Conservation (phyloP, 2,888 invertebrate genomes). For the Cephonodes hylas region DNA sequence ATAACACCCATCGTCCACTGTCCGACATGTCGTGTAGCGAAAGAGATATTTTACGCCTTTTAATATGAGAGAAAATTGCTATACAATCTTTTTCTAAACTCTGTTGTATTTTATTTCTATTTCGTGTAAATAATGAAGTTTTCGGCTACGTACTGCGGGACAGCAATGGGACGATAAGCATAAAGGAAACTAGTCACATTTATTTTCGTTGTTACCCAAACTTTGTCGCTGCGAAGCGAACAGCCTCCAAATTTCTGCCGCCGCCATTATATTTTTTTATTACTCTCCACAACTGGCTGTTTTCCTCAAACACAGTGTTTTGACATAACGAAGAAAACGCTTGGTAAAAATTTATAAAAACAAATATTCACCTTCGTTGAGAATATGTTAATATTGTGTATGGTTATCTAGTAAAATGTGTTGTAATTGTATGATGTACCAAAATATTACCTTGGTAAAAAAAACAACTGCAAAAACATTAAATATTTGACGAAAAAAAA, state of each 20-base stretch:
- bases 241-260: slow-evolving; percentile 82
- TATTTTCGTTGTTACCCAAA: slow-evolving; percentile 59
- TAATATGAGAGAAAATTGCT: no score
- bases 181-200: slow-evolving; percentile 55
- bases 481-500: neutral
- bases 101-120: neutral
- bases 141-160: neutral
- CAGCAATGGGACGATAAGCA: slow-evolving; percentile 8
- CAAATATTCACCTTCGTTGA: neutral
- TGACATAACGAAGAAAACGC: neutral
- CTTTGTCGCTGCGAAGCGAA: slow-evolving; percentile 76
- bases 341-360: neutral
- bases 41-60: no score
- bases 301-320: slow-evolving; percentile 82
- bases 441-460: neutral
- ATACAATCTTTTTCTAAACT: neutral
- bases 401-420: neutral
- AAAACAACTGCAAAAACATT: neutral
- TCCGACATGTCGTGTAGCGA: neutral
- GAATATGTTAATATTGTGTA: neutral
- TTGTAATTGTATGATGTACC: no score
- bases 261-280: slow-evolving; percentile 66
- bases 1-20: slow-evolving; percentile 23
- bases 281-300: slow-evolving; percentile 55
- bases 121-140: neutral